phyloP scores from a whole-genome alignment of 2,113 vertebrate species.

The Sinocyclocheilus maitianheensis region DNA sequence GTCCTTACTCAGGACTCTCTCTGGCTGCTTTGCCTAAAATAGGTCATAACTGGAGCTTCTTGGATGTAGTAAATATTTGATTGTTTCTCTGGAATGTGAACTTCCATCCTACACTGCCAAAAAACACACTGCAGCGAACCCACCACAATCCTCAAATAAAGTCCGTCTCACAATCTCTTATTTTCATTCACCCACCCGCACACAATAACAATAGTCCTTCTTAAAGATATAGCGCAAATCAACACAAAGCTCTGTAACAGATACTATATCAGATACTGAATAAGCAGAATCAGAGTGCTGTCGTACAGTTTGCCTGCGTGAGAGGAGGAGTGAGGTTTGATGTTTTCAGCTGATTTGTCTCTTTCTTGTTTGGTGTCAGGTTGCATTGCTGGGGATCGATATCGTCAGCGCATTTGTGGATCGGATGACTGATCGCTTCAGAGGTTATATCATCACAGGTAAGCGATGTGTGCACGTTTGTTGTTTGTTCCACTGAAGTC shows the following conservation, averaged over 20 bases:
- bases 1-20: constrained; percentile 25
- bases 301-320: background rate
- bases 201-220: constrained; percentile 9
- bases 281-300: background rate
- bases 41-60: constrained; percentile 64
- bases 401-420: constrained; percentile 87
- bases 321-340: background rate
- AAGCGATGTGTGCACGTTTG: constrained; percentile 62
- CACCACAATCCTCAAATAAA: constrained; percentile 38
- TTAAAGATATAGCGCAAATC: background rate
- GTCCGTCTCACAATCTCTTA: background rate
- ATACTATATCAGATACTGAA: background rate
- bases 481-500: background rate
- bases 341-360: constrained; percentile 2
- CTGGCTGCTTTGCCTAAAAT: constrained; percentile 71
- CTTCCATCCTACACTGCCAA: constrained; percentile 69
- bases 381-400: constrained; percentile 89
- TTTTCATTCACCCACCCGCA: constrained; percentile 19
- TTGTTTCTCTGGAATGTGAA: constrained; percentile 67
- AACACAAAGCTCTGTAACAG: background rate
- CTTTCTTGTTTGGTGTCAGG: constrained; percentile 71
- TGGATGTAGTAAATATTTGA: constrained; percentile 62
- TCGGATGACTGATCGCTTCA: constrained; percentile 88
- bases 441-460: constrained; percentile 87
- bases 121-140: constrained; percentile 48